Evolutionary conservation across 53 echinoderm and acorn worm genomes (phyloP).

Genomic region (Hippasteria phrygiana): DNA sequence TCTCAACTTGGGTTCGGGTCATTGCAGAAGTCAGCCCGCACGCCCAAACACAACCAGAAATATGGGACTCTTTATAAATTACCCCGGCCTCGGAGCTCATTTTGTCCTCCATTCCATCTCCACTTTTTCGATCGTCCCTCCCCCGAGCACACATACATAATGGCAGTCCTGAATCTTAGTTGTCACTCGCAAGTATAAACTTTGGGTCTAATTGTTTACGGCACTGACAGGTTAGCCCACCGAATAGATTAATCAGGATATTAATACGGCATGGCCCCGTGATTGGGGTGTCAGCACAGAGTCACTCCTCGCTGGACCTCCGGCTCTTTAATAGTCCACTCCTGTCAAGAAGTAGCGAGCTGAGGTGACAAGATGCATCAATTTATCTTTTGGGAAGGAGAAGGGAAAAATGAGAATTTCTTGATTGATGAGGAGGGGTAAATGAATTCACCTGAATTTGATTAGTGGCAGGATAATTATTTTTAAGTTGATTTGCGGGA

Average conservation of each 20-base stretch:
- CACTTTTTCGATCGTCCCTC: neutral
- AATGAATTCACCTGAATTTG: constrained; percentile 48
- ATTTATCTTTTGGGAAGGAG: neutral
- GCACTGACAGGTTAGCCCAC: constrained; percentile 34
- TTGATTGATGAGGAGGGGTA: constrained; percentile 30
- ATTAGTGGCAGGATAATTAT: constrained; percentile 13
- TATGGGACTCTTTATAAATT: constrained; percentile 46
- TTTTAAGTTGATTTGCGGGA: neutral
- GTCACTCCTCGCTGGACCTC: constrained; percentile 7
- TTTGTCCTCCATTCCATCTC: neutral
- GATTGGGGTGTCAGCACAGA: constrained; percentile 20
- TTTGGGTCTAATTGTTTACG: constrained; percentile 64
- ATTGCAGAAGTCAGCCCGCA: constrained; percentile 42
- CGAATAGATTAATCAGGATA: constrained; percentile 48
- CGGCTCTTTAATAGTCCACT: neutral
- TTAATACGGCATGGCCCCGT: neutral
- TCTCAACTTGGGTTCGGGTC: constrained; percentile 58
- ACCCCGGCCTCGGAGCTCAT: neutral
- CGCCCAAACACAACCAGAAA: constrained; percentile 57
- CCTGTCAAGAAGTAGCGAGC: neutral
- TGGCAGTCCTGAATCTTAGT: constrained; percentile 41
- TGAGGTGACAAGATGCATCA: neutral
- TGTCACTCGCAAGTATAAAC: constrained; percentile 62
- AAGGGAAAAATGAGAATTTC: neutral
- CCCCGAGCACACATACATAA: neutral